phyloP scores from a whole-genome alignment of 2,888 invertebrate genomes.

The Mythimna albipuncta region DNA sequence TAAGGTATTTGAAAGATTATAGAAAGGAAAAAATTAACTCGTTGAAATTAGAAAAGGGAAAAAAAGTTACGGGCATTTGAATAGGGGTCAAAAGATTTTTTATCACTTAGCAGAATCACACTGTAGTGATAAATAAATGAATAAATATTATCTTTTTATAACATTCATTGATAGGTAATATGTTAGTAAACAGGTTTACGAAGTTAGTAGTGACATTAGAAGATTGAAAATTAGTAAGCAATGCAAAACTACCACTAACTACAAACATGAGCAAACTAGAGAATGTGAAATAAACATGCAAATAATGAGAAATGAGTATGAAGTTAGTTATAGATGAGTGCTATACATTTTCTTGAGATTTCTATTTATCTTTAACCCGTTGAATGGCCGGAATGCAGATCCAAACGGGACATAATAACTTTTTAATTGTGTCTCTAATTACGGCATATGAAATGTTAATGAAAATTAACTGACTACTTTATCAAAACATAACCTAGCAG shows the following conservation, averaged over 20 bases:
- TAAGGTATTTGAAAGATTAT: no score
- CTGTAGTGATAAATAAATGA: no score
- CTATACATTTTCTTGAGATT: no score
- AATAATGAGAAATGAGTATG: neutral
- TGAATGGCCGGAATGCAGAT: no score
- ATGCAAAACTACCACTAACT: neutral
- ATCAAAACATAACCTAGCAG: no score
- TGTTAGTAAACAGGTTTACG: constrained; percentile 15
- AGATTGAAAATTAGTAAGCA: neutral
- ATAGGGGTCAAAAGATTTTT: no score
- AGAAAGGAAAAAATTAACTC: neutral
- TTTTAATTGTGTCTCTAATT: no score
- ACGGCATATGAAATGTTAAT: no score
- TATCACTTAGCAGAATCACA: neutral
- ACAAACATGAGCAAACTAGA: constrained; percentile 41
- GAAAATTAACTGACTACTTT: no score
- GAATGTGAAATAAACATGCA: constrained; percentile 42
- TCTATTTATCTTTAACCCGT: no score
- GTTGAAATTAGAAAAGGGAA: neutral
- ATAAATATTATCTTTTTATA: neutral
- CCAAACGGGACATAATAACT: no score
- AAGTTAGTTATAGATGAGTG: no score
- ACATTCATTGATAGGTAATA: neutral
- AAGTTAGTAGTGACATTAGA: constrained; percentile 13
- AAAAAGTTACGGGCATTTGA: neutral